Conservation (phyloP, 2,888 invertebrate genomes). For the Pseudococcus jackbeardsleyi region DNA sequence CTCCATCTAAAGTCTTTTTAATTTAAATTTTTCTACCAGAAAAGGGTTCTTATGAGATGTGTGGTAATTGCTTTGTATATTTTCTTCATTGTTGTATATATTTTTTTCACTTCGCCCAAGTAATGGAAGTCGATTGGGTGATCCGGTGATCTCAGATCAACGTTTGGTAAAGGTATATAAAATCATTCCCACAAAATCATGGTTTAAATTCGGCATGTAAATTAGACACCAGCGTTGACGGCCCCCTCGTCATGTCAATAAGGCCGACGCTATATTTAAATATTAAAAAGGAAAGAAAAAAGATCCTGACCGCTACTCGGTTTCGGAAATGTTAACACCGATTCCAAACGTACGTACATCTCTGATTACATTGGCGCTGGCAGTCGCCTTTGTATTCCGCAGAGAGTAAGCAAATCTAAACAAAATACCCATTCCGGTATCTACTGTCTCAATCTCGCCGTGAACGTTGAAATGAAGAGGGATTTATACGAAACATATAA, state of each 20-base stretch:
- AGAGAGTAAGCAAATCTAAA: constrained; percentile 47
- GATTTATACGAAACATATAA: constrained; percentile 39
- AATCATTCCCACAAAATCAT: neutral
- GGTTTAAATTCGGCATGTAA: neutral
- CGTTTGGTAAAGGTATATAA: neutral
- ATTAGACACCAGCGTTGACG: neutral
- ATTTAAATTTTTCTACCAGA: constrained; percentile 42
- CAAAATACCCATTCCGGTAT: constrained; percentile 50
- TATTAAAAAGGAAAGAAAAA: constrained; percentile 25
- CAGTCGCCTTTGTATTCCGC: constrained; percentile 43
- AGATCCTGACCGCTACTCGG: constrained; percentile 21
- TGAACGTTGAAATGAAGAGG: constrained; percentile 50
- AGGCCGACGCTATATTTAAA: neutral
- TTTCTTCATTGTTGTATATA: constrained; percentile 4
- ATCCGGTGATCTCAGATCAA: neutral
- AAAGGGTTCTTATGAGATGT: neutral
- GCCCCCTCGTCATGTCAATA: neutral
- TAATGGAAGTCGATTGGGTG: neutral
- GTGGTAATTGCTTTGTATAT: constrained; percentile 24
- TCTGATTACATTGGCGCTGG: constrained; percentile 40
- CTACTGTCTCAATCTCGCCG: constrained; percentile 52
- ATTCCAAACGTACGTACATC: constrained; percentile 47
- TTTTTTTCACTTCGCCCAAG: neutral
- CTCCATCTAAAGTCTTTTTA: neutral
- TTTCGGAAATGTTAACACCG: constrained; percentile 45